Percentiles rank a stretch among this genome's conserved stretches.
phyloP scores from a whole-genome alignment of 2,113 vertebrate species.

The Percopsis transmontana region DNA sequence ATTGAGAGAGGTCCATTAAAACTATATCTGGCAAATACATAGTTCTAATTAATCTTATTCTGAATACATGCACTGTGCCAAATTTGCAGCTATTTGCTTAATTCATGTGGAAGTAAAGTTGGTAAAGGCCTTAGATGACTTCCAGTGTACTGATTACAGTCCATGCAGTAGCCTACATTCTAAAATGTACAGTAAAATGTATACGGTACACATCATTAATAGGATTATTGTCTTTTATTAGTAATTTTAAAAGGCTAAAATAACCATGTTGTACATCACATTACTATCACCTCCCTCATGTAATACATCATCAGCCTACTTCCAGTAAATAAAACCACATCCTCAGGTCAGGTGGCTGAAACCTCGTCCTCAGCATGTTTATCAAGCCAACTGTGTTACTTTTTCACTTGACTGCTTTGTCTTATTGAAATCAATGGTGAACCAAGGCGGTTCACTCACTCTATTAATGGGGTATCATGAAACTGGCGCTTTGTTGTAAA shows the following conservation, averaged over 20 bases:
- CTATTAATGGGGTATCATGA: slow-evolving; percentile 73
- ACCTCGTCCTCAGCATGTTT: slow-evolving; percentile 54
- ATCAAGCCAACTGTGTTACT: slow-evolving; percentile 61
- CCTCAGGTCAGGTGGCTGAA: slow-evolving; percentile 45
- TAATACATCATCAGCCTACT: slow-evolving; percentile 12
- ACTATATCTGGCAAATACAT: slow-evolving; percentile 11
- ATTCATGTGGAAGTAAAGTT: too few relatives aligned
- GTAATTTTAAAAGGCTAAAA: neutral
- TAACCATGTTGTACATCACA: neutral
- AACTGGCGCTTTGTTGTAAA: slow-evolving; percentile 51
- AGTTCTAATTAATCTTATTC: slow-evolving; percentile 5
- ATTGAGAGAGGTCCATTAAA: slow-evolving; percentile 6
- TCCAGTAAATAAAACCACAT: slow-evolving; percentile 35
- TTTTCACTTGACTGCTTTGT: slow-evolving; percentile 67
- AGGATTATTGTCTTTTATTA: too few relatives aligned
- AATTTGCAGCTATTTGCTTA: too few relatives aligned
- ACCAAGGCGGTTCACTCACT: slow-evolving; percentile 64
- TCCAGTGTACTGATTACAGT: too few relatives aligned
- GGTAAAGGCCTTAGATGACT: too few relatives aligned
- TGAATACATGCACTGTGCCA: slow-evolving; percentile 8
- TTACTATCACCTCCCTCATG: slow-evolving; percentile 19
- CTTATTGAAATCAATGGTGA: slow-evolving; percentile 76
- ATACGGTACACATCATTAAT: too few relatives aligned
- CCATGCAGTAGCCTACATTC: too few relatives aligned
- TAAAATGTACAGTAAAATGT: too few relatives aligned